Percentiles rank a stretch among this genome's conserved stretches.
Conservation (phyloP, 2,888 invertebrate genomes). For the Apoda limacodes region DNA sequence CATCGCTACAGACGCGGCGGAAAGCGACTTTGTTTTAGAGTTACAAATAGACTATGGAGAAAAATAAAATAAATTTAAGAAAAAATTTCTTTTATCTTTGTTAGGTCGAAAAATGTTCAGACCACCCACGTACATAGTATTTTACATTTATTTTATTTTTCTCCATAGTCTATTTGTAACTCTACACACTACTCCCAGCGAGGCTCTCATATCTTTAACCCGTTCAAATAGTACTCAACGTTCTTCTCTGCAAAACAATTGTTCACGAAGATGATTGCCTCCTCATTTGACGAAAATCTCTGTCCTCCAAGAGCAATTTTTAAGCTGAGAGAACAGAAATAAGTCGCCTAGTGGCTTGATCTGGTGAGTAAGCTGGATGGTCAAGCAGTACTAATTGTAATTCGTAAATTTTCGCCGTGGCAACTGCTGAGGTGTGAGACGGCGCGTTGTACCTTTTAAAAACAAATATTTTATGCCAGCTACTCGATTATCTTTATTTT, state of each 20-base stretch:
- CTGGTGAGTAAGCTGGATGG: constrained; percentile 11
- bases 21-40: too few species aligned
- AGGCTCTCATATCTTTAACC: constrained; percentile 10
- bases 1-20: too few species aligned
- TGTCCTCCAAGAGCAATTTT: constrained; percentile 11
- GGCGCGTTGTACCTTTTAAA: constrained; percentile 14
- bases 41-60: too few species aligned
- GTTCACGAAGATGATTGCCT: too few species aligned
- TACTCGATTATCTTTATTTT: too few species aligned
- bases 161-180: constrained; percentile 9
- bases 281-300: too few species aligned
- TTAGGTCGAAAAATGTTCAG: too few species aligned
- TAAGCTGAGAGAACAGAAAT: constrained; percentile 10
- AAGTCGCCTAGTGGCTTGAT: constrained; percentile 10
- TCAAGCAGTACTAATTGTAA: constrained; percentile 9
- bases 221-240: too few species aligned
- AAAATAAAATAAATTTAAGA: too few species aligned
- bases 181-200: constrained; percentile 12
- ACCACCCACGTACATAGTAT: too few species aligned
- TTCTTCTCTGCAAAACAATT: too few species aligned
- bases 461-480: constrained; percentile 10
- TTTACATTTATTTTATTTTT: constrained; percentile 5
- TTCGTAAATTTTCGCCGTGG: constrained; percentile 12
- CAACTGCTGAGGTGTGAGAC: constrained; percentile 14
- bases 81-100: too few species aligned